Evolutionary conservation across 2,797 vertebrate genomes (phyloP).

Genomic region (Centropyge bicolor): DNA sequence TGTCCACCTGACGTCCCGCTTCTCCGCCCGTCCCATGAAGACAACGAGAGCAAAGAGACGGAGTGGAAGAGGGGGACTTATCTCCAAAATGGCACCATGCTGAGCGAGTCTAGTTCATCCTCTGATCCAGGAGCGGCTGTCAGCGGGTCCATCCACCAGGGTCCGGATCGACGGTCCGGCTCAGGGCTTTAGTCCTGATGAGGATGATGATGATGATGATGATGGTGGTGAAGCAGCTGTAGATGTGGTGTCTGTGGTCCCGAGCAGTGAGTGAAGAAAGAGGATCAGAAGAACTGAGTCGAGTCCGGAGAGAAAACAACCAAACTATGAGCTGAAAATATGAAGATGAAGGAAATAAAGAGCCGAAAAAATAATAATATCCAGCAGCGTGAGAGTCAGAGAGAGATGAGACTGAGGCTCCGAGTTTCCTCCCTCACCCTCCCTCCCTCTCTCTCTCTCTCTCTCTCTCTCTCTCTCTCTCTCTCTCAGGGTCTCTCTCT

Average conservation of each 20-base stretch:
- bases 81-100: slow-evolving; percentile 74
- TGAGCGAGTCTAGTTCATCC: slow-evolving; percentile 61
- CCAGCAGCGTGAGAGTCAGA: slow-evolving; percentile 68
- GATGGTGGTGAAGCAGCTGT: slow-evolving; percentile 17
- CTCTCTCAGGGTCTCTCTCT: slow-evolving; percentile 50
- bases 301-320: slow-evolving; percentile 26
- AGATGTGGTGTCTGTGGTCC: slow-evolving; percentile 62
- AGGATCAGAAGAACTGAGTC: slow-evolving; percentile 47
- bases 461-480: slow-evolving; percentile 53
- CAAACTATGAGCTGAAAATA: slow-evolving; percentile 45
- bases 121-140: slow-evolving; percentile 59
- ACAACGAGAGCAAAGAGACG: neutral
- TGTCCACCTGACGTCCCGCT: slow-evolving; percentile 53
- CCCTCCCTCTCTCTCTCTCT: slow-evolving; percentile 44
- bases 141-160: slow-evolving; percentile 2
- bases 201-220: too few relatives aligned
- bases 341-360: slow-evolving; percentile 67
- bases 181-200: neutral
- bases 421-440: slow-evolving; percentile 73
- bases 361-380: slow-evolving; percentile 75
- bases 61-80: slow-evolving; percentile 35
- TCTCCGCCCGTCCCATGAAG: slow-evolving; percentile 58
- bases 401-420: slow-evolving; percentile 75
- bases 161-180: too few relatives aligned
- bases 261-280: slow-evolving; percentile 51